Conservation (phyloP, 1,140 invertebrate genomes). For the Lineus longissimus region DNA sequence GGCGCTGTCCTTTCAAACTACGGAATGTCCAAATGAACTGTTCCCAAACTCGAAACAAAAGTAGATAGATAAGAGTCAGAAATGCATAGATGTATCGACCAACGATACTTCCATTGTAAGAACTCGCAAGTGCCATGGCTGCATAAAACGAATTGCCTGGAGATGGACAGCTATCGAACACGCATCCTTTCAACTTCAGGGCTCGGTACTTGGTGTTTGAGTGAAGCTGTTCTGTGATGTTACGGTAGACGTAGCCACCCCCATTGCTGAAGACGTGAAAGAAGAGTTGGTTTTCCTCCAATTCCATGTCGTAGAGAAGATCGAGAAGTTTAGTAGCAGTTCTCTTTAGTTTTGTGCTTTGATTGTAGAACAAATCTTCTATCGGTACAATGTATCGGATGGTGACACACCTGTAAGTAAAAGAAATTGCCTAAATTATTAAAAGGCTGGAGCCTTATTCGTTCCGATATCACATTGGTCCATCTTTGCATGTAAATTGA, state of each 20-base stretch:
- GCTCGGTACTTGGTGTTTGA: slow-evolving; percentile 24
- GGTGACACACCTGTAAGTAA: slow-evolving; percentile 65
- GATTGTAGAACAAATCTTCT: slow-evolving; percentile 64
- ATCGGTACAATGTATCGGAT: slow-evolving; percentile 70
- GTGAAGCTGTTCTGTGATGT: slow-evolving; percentile 35
- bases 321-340: slow-evolving; percentile 67
- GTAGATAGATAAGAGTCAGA: background rate
- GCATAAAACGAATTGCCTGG: slow-evolving; percentile 60
- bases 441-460: no score
- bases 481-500: no score
- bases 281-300: slow-evolving; percentile 69
- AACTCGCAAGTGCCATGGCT: slow-evolving; percentile 58
- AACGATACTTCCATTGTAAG: slow-evolving; percentile 46
- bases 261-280: slow-evolving; percentile 80
- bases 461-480: no score
- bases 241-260: slow-evolving; percentile 57
- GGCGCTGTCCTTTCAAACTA: background rate
- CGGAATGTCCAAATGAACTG: background rate
- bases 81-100: slow-evolving; percentile 27
- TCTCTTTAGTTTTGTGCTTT: slow-evolving; percentile 57
- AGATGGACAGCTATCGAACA: slow-evolving; percentile 73
- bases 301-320: slow-evolving; percentile 55
- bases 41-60: background rate
- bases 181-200: slow-evolving; percentile 64
- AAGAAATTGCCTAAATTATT: no score